Evolutionary conservation across 2,113 vertebrate species (phyloP).

Genomic region (Argyrosomus japonicus): DNA sequence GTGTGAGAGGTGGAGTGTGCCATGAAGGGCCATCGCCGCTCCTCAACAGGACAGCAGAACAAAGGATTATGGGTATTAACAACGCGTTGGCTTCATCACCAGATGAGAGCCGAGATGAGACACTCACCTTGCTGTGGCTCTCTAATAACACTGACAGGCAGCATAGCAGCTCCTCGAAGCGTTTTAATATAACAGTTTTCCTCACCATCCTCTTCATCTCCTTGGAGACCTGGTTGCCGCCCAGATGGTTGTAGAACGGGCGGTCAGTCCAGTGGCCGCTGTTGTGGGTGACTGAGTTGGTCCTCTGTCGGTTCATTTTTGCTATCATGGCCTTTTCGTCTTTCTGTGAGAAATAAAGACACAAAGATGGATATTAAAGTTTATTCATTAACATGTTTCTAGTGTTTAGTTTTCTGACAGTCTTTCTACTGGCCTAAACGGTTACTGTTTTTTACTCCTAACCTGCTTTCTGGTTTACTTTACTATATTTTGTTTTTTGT

Average conservation of each 20-base stretch:
- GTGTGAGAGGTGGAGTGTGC: neutral
- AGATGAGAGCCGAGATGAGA: conserved; percentile 27
- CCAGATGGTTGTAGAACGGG: conserved; percentile 96
- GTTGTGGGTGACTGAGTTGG: conserved; percentile 95
- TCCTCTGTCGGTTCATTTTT: conserved; percentile 96
- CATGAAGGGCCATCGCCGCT: conserved; percentile 9
- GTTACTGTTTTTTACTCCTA: neutral
- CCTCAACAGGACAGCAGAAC: conserved; percentile 32
- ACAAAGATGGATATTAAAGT: neutral
- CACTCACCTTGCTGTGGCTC: neutral
- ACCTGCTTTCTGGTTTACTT: neutral
- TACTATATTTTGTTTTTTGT: neutral
- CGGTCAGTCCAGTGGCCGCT: conserved; percentile 94
- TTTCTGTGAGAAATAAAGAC: conserved; percentile 84
- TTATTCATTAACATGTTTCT: neutral
- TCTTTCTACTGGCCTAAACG: neutral
- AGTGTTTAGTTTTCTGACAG: neutral
- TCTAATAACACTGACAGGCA: neutral
- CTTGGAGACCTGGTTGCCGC: conserved; percentile 94
- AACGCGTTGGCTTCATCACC: neutral
- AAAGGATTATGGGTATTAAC: conserved; percentile 44
- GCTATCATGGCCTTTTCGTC: conserved; percentile 99
- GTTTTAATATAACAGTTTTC: conserved; percentile 1
- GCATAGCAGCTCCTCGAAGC: neutral
- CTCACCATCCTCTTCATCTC: conserved; percentile 99